Evolutionary conservation across 2,113 vertebrate genomes (phyloP), one percentile per base, ranked within the genome.

Genomic region (Pseudorhombus dupliciocellatus): DNA sequence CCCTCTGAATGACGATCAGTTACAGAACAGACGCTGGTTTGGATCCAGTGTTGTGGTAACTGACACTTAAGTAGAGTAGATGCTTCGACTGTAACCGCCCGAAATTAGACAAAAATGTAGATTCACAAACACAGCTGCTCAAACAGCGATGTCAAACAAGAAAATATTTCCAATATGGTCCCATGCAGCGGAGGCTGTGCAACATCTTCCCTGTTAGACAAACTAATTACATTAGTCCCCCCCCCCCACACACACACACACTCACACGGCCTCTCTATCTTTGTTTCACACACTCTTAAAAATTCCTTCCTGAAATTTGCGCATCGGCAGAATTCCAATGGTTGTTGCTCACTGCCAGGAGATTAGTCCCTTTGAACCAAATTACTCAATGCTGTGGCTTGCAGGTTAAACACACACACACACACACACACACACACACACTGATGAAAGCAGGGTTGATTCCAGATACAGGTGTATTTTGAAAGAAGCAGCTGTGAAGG

Each of bases 361-460:
- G 72, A 83, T 84, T 73, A 57, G 75, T 88, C 81, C 61, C 64
- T 90, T 89, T 85, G 80, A 88, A 87, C 87, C 86, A 80, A 83
- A 90, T 91, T 83, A 76, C 44, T 88, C 85, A 83, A 22, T 30
- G 65, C 70, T 66, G 73, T 83, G 80, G 61, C 79, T 66, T 68
- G 82, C 79, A 81, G 84, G 75, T 77, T 73, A 79, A 58, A 76
- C 80, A 71, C 66, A 64, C 57, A 72, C 31, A 52, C 14, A 70
- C 25, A 68, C 63, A 66, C 71, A 65, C 66, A 63, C 42, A 55
- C 53, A 57, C 55, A 34, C 55, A 57, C 54, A 58, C 55, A 57
- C 56, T 34, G 40, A 77, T 18, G 68, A 67, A 68, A 64, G 81
- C 55, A 52, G 79, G 71, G 86, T 80, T 80, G 86, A 90, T 87